Base-by-base conservation (phyloP, 2,113 vertebrate genomes). In the Ia io region DNA sequence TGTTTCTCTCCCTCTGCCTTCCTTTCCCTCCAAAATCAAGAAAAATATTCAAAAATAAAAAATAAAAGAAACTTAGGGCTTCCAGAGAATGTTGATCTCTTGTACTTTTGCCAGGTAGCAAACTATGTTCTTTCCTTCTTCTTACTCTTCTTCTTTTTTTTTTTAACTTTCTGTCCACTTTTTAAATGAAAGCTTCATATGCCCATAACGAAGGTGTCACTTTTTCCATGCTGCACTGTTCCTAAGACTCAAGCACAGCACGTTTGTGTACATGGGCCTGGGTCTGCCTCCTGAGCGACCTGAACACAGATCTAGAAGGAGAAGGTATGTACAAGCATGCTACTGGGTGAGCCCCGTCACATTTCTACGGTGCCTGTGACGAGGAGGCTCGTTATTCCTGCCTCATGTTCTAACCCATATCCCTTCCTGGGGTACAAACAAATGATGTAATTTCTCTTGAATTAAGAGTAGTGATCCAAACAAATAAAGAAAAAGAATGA, bases 351-450 rank as follows among this genome's bases (percentile, higher is more conserved):
- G 65, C 74, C 65, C 97, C 63, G 37, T 84, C 0, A 5, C n/a
- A 16, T 28, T 92, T 97, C 95, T 96, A 77, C 73, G 22, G 93
- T 86, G 95, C 92, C 90, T 97, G 93, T 77, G 91, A 67, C 0
- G 1, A 88, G 91, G 95, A 16, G 3, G n/a, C 76, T 95, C 8
- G 84, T 89, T 71, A 96, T 65, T 18, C 9, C 0, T 0, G 0
- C 84, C 93, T 92, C 59, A 83, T 93, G 23, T 88, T 70, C 89
- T 97, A 95, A 69, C 49, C 95, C 63, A 84, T 4, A 51, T 14
- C 12, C 9, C 83, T 30, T 56, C 3, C 83, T n/a, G 59, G 40
- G 59, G 74, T 18, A 67, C 51, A 35, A 93, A 67, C 17, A 84
- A 37, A 90, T 61, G 17, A 42, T 32, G 91, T 97, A 91, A 35